Percentiles rank a stretch among this genome's conserved stretches.
These are phyloP conservation scores for Thinocorus orbignyianus DNA, from an alignment of 2,113 vertebrate genomes.

Conservation along the genomic window DNA sequence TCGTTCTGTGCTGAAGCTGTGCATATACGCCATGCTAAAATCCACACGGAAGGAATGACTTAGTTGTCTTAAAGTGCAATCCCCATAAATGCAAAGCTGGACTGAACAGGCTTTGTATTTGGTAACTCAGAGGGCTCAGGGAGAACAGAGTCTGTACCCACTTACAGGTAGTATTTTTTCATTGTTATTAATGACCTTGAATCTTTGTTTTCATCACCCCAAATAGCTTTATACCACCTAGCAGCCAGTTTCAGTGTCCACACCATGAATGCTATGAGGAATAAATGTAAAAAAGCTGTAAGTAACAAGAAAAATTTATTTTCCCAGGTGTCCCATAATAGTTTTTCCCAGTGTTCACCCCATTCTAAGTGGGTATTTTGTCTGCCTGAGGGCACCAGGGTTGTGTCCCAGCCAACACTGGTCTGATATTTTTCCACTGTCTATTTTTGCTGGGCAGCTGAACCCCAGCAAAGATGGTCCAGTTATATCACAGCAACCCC, in stretches of 20 bases:
- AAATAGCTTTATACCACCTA: not conserved
- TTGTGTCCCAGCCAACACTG: constrained; percentile 22
- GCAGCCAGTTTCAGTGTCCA: not conserved
- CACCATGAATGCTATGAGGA: not conserved
- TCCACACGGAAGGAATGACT: not conserved
- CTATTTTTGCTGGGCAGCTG: not conserved
- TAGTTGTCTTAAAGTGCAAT: not conserved
- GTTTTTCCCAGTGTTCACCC: not conserved
- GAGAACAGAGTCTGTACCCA: not conserved
- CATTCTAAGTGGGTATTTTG: constrained; percentile 8
- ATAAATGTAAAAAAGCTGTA: constrained; percentile 5
- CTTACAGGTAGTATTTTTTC: not conserved
- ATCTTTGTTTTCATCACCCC: not conserved
- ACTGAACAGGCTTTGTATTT: not conserved
- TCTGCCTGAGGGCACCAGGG: not conserved
- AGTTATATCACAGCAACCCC: not conserved
- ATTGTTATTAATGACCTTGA: not conserved
- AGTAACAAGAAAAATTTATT: not conserved
- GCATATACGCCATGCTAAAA: constrained; percentile 14
- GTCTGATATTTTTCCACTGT: not conserved
- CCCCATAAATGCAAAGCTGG: constrained; percentile 14
- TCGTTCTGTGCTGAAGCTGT: not conserved
- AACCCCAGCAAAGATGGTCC: not conserved
- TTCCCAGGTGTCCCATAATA: not conserved
- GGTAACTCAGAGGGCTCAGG: not conserved